Evolutionary conservation across 2,888 invertebrate species (phyloP), one percentile per base, ranked within the genome.

Genomic region (Hypsopygia costalis): DNA sequence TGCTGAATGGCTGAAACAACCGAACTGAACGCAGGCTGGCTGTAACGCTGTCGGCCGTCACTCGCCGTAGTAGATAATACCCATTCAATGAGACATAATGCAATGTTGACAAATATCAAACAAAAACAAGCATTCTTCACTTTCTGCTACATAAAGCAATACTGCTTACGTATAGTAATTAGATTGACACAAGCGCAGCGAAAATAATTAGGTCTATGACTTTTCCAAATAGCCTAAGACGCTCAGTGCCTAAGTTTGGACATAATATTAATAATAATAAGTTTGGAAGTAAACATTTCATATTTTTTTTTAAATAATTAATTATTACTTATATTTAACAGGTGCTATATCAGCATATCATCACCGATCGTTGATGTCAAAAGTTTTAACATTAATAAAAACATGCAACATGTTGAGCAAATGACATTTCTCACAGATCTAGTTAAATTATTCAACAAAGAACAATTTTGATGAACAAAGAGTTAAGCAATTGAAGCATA

Each of bases 91-190:
- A 57, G 52, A 61, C 60, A 65, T 55, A 62, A 65, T 57, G 56
- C 49, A 49, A 59, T 81, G 76, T 82, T 81, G 74, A 79, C 69
- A 81, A 82, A 81, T 71, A 80, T 53, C 52, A 58, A 53, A 55
- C 47, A 55, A 54, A 69, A 75, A 74, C 67, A 72, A 45, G 59
- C 70, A 74, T 77, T 73, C 70, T 64, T 71, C 51, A 43, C 37
- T 52, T 53, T 52, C 52, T 60, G 49, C 49, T 57, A 55, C 54
- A 57, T 53, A 40, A 43, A 39, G 46, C 32, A 22, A 7, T 29
- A 12, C 28, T 10, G 28, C n/a, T 20, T 29, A 1, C 4, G 10
- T 3, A 7, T 31, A 7, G 11, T 9, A 10, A 29, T 29, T 27
- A 8, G 4, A 12, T 12, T 8, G n/a, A n/a, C 9, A 16, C n/a